These are phyloP conservation scores for Halotydeus destructor DNA, from an alignment of 1,140 invertebrate genomes.

Conservation along the genomic window DNA sequence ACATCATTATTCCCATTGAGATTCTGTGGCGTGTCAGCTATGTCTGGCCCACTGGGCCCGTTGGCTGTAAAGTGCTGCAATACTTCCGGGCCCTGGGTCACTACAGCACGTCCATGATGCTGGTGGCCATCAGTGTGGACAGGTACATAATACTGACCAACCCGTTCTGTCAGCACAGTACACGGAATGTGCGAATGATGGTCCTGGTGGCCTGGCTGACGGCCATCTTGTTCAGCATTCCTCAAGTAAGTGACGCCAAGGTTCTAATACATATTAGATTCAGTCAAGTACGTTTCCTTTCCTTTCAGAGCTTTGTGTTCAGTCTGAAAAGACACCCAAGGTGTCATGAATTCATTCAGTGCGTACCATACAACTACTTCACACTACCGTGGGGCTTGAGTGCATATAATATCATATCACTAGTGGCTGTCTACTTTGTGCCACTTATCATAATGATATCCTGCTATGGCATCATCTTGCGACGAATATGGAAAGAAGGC, in stretches of 20 bases:
- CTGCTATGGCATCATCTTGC: too few species aligned
- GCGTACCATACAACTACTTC: too few species aligned
- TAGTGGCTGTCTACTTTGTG: too few species aligned
- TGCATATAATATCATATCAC: too few species aligned
- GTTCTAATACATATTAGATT: background rate
- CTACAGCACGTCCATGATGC: slow-evolving; percentile 55
- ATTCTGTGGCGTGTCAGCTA: slow-evolving; percentile 51
- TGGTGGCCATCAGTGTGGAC: slow-evolving; percentile 57
- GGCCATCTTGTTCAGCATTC: slow-evolving; percentile 42
- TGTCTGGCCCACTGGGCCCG: slow-evolving; percentile 52
- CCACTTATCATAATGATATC: too few species aligned
- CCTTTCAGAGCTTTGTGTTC: slow-evolving; percentile 48
- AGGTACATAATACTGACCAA: slow-evolving; percentile 52
- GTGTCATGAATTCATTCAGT: too few species aligned
- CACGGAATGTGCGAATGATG: slow-evolving; percentile 48
- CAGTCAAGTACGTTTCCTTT: background rate
- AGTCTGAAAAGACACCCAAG: slow-evolving; percentile 41
- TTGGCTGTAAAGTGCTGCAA: slow-evolving; percentile 45
- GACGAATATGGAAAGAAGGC: too few species aligned
- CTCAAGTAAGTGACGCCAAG: slow-evolving; percentile 40
- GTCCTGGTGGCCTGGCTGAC: slow-evolving; percentile 44
- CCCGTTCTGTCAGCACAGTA: slow-evolving; percentile 43
- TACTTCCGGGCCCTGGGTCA: slow-evolving; percentile 42
- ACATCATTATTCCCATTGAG: slow-evolving; percentile 57
- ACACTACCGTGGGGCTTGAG: too few species aligned